A percentile compares a stretch with the other conserved stretches of the same genome.
These are phyloP conservation scores for Baryphthengus martii DNA, from an alignment of 2,113 vertebrate genomes.

Conservation along the genomic window DNA sequence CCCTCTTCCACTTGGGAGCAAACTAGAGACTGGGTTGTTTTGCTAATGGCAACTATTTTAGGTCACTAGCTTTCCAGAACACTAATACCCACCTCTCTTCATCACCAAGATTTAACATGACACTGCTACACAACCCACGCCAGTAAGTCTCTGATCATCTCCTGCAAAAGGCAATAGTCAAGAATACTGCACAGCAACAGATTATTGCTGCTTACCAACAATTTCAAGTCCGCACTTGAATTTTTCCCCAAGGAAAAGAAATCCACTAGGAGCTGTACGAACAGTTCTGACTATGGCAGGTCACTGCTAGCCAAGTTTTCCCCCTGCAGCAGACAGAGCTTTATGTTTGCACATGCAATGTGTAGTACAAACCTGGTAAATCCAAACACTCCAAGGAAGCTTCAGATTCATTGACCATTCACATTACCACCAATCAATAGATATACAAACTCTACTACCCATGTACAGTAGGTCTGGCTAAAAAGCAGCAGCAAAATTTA, in stretches of 20 bases:
- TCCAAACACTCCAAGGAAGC: neutral
- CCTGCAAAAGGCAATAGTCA: neutral
- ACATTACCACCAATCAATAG: neutral
- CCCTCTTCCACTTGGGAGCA: neutral
- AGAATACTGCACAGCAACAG: neutral
- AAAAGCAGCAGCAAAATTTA: neutral
- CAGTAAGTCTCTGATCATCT: neutral
- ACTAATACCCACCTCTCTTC: neutral
- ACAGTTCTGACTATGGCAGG: neutral
- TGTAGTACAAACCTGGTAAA: neutral
- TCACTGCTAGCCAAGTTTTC: neutral
- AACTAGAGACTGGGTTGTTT: neutral
- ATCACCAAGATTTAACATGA: neutral
- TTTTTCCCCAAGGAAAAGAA: constrained; percentile 3
- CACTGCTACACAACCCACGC: neutral
- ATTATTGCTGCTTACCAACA: neutral
- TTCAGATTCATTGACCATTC: neutral
- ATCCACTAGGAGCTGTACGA: neutral
- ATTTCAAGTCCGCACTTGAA: constrained; percentile 34
- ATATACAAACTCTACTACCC: neutral
- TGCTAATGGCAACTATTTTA: neutral
- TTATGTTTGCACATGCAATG: neutral
- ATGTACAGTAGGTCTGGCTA: neutral
- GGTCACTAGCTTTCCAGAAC: neutral
- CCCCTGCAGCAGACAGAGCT: neutral